Evolutionary conservation across 1,140 invertebrate genomes (phyloP), one percentile per base, ranked within the genome.

Genomic region (Drosophila repletoides): DNA sequence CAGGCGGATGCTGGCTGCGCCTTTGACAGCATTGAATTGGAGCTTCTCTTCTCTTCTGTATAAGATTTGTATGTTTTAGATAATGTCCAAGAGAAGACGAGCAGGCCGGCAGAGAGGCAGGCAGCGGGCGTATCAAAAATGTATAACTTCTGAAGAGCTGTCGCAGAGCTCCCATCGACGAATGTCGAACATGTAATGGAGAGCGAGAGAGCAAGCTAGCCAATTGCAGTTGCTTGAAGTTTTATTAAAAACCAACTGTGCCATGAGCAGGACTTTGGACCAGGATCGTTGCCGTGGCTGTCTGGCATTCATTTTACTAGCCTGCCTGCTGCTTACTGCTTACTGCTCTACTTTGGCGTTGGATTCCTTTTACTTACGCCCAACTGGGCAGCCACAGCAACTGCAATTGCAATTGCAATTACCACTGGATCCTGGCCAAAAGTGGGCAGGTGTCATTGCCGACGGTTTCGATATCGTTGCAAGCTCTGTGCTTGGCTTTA

Each of bases 51-150:
- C 12, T n/a, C n/a, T n/a, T n/a, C n/a, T n/a, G 14, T 33, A 43
- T 38, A 56, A 63, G 76, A 81, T 80, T 70, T 72, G 72, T 73
- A 43, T 77, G 74, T 65, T 58, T 60, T 74, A 84, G 80, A 84
- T 84, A 84, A 60, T 55, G 67, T 71, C 77, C 55, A 68, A 68
- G 34, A 33, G 43, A 36, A 40, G 65, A 22, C 15, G 19, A 52
- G 52, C 52, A 56, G 38, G 7, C 22, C 7, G 9, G n/a, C 17
- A 21, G 15, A 5, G 7, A 33, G 34, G 12, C 38, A 9, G 7
- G 7, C 49, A 24, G 22, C 46, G 28, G 38, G 7, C 48, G 9
- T 51, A 79, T 84, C 60, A 83, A 74, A 86, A 72, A 84, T 84
- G 72, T 74, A 84, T 86, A 79, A 71, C 68, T 76, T 75, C 61